Conservation (phyloP, 2,113 vertebrate species). For the Grus americana region DNA sequence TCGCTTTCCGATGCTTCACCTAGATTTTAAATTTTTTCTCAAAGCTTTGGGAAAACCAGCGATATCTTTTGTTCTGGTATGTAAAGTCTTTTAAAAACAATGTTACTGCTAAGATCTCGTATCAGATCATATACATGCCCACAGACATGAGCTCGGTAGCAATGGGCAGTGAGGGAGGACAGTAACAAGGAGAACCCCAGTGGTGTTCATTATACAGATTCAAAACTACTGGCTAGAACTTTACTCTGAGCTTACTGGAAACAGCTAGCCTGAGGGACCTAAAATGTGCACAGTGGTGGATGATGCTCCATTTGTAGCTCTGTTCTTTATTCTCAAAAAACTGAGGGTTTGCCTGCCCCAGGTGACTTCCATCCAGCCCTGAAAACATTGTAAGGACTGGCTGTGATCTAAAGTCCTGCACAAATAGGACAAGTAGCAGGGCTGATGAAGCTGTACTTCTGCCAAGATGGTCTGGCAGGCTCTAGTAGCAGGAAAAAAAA, state of each 20-base stretch:
- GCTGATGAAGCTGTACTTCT: background rate
- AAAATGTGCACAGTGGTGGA: background rate
- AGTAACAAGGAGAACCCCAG: background rate
- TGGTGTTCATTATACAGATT: background rate
- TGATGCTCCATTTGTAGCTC: background rate
- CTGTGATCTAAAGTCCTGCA: background rate
- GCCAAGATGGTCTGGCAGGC: background rate
- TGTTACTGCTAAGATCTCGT: background rate
- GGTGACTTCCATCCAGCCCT: background rate
- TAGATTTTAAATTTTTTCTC: background rate
- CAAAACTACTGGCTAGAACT: background rate
- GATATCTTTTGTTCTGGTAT: background rate
- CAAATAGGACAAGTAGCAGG: background rate
- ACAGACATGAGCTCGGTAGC: background rate
- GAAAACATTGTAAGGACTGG: background rate
- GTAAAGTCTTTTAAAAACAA: background rate
- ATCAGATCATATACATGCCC: background rate
- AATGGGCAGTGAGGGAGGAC: background rate
- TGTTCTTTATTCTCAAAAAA: background rate
- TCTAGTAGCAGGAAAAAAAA: background rate
- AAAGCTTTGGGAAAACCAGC: background rate
- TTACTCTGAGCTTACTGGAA: background rate
- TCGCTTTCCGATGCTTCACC: background rate
- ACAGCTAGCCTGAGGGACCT: background rate
- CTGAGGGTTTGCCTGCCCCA: rapidly evolving